Evolutionary conservation across 1,140 invertebrate genomes (phyloP).

Genomic region (Capitella teleta): DNA sequence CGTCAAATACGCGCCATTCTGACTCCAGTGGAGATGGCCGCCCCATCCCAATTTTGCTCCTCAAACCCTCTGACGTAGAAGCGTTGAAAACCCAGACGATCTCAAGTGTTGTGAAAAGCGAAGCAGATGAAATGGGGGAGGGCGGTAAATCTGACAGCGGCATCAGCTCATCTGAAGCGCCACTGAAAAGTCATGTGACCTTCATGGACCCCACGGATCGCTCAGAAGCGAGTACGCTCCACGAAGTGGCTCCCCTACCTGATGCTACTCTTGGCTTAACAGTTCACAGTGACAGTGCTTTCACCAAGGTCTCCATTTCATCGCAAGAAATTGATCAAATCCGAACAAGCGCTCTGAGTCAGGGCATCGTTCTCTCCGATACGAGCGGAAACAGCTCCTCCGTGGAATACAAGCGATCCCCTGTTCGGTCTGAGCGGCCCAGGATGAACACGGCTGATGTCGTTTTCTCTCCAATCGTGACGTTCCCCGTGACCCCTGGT

Average conservation of each 20-base stretch:
- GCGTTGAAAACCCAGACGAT: too few relatives aligned
- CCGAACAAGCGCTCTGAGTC: too few relatives aligned
- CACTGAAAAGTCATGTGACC: not conserved
- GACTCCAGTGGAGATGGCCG: too few relatives aligned
- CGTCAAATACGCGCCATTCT: too few relatives aligned
- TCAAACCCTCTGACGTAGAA: too few relatives aligned
- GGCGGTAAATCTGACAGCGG: not conserved
- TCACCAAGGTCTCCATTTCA: constrained; percentile 2
- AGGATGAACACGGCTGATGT: constrained; percentile 1
- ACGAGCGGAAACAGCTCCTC: not conserved
- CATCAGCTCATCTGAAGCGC: not conserved
- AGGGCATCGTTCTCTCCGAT: not conserved
- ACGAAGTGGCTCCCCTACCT: too few relatives aligned
- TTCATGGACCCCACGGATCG: not conserved
- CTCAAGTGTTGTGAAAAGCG: not conserved
- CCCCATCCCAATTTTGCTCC: too few relatives aligned
- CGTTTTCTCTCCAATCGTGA: constrained; percentile 33
- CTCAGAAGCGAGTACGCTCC: not conserved
- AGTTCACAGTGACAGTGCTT: not conserved
- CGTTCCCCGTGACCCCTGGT: constrained; percentile 24
- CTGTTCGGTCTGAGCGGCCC: not conserved
- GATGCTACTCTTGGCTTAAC: too few relatives aligned
- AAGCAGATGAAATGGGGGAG: not conserved
- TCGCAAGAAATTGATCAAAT: not conserved
- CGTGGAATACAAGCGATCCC: not conserved